Conservation (phyloP, 2,113 vertebrate species). For the Heptranchias perlo region DNA sequence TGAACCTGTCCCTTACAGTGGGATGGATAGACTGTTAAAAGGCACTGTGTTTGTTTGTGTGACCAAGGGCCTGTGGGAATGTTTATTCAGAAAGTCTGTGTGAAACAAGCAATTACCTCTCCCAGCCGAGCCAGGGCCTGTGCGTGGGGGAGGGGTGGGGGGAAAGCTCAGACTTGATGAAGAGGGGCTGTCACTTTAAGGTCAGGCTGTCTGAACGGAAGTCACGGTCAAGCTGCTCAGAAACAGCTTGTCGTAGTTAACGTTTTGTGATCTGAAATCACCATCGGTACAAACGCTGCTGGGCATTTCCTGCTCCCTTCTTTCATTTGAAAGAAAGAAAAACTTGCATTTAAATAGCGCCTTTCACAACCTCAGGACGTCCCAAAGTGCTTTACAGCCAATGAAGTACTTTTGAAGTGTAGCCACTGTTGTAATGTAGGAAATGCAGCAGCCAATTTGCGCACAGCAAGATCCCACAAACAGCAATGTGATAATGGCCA, state of each 20-base stretch:
- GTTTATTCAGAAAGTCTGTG: background rate
- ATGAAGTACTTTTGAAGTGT: too few species aligned
- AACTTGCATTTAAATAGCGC: background rate
- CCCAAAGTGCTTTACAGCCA: background rate
- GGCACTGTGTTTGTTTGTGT: background rate
- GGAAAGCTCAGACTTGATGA: background rate
- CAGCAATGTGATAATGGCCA: background rate
- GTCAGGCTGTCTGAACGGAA: background rate
- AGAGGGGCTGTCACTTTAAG: background rate
- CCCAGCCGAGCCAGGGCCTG: background rate
- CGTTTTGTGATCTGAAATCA: background rate
- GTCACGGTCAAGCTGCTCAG: background rate
- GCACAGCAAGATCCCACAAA: background rate
- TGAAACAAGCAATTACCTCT: background rate
- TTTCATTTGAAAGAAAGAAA: too few species aligned
- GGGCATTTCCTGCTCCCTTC: background rate
- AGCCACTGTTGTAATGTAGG: background rate
- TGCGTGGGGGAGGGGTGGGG: background rate
- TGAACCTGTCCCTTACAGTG: background rate
- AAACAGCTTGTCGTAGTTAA: background rate
- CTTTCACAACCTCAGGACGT: background rate
- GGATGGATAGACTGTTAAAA: background rate
- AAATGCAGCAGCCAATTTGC: background rate
- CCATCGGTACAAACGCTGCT: background rate
- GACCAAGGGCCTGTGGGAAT: background rate